Base-by-base conservation (phyloP, 2,797 vertebrate genomes). In the Okamejei kenojei region DNA sequence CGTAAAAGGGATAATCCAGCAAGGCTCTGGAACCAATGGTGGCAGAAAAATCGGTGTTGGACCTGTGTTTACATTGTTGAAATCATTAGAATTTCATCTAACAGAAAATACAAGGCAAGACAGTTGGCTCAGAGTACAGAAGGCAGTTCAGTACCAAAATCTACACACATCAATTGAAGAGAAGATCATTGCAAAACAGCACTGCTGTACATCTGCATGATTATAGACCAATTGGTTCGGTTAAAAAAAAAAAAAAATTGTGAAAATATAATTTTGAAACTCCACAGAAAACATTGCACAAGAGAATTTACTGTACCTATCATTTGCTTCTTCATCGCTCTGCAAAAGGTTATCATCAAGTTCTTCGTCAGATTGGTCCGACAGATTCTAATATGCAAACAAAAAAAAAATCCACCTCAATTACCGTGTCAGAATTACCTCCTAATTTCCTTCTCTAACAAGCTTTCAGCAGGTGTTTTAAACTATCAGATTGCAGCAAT, bases 291-390 rank as follows among this genome's bases (percentile, higher is more conserved):
- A 90, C 9, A 21, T 71, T 38, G 26, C 38, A 90, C 11, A 17
- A 15, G 21, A 71, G 13, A 90, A 90, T 45, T 23, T 76, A 92
- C 58, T 74, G 38, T 93, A 97, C 97, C 95, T 95, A 74, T 92
- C 90, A 92, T 26, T 92, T 92, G 35, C 98, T 95, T 99, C 98
- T 38, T 99, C 99, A 93, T 99, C 99, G 94, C 98, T 99, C 95
- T 99, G 98, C 93, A 99, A 96, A 94, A 99, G 98, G 95, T 99
- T 98, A 93, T 99, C 99, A 80, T 99, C 99, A 80, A 99, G 96
- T 94, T 99, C 99, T 95, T 99, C 98, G 95, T 99, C 99, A 61
- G 98, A 99, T 93, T 97, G 95, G 95, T 99, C 99, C 79, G 98
- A 98, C 7, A 98, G 97, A 95, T 98, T 98, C 98, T 99, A 95